Percentiles rank a stretch among this genome's conserved stretches.
Evolutionary conservation across 2,797 vertebrate genomes (phyloP).

Genomic region (Lacerta viridis): DNA sequence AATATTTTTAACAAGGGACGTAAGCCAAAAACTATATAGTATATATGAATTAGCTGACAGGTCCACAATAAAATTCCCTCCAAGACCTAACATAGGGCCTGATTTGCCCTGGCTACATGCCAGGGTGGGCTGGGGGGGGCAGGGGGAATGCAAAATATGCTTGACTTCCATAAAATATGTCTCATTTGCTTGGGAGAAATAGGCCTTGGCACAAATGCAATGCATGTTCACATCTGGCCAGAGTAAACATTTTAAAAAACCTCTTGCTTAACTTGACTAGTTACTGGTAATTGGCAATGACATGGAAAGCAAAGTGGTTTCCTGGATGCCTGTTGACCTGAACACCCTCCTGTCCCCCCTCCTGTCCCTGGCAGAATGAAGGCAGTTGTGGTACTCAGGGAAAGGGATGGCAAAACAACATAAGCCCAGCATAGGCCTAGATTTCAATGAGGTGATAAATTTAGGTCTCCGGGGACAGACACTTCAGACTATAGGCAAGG

Average conservation of each 20-base stretch:
- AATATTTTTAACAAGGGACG: not conserved
- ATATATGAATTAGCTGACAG: not conserved
- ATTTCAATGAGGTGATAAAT: not conserved
- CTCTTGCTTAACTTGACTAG: conserved; percentile 32
- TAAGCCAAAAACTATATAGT: not conserved
- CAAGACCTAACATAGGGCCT: not conserved
- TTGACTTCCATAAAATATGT: conserved; percentile 8
- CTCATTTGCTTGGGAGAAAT: not conserved
- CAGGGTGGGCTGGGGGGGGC: too few relatives aligned
- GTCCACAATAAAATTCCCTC: fast-evolving
- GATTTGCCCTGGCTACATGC: not conserved
- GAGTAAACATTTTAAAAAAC: not conserved
- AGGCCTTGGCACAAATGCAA: conserved; percentile 39
- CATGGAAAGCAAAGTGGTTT: conserved; percentile 8
- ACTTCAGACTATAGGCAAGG: not conserved
- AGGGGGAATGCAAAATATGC: not conserved
- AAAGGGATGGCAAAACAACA: conserved; percentile 18
- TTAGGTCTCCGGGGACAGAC: not conserved
- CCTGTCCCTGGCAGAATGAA: conserved; percentile 7
- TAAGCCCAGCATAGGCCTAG: not conserved
- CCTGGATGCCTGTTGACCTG: conserved; percentile 25
- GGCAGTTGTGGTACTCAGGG: not conserved
- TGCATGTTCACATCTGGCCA: conserved; percentile 23
- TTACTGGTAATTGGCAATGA: conserved; percentile 20
- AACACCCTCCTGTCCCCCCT: not conserved